Evolutionary conservation across 1,140 invertebrate genomes (phyloP), one percentile per base, ranked within the genome.

Genomic region (Aphidius gifuensis): DNA sequence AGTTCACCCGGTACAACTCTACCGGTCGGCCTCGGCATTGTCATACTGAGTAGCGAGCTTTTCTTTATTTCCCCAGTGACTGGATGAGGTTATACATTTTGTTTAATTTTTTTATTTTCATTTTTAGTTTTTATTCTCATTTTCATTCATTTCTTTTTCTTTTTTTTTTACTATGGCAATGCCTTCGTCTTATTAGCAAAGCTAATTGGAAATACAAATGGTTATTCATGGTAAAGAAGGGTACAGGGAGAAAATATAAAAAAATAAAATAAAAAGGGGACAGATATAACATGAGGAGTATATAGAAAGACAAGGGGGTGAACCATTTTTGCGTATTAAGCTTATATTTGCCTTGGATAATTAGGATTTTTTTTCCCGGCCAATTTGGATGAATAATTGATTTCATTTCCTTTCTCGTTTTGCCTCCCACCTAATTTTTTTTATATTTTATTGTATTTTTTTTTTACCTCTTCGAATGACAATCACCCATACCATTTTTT

Each of bases 171-270:
- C 72, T 72, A 73, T 71, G 70, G 75, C 74, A 73, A 77, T 78
- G 71, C 72, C 72, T 75, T 73, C 77, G 76, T 76, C 78, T 81
- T 80, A 81, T 81, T 80, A 80, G 78, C 78, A 80, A 80, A 78
- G 78, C 76, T 80, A 81, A 80, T 81, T 81, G 78, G 77, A 81
- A 81, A 80, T 79, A 80, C 75, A 80, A 81, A 81, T 80, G 78
- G 78, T 80, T 81, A 81, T 81, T 81, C 78, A 80, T 70, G 74
- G 76, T 75, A 73, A 71, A 68, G 67, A 68, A 70, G 72, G 23
- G 23, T 4, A 32, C 23, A 32, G 23, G 23, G 23, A 75, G 67
- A 61, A 60, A 60, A 45, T 39, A 58, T 70, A 57, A 65, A 60
- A 61, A 65, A 54, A 58, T 55, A 61, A 54, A 40, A 44, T 42